Evolutionary conservation across 2,797 vertebrate genomes (phyloP).

Genomic region (Lithobates pipiens): DNA sequence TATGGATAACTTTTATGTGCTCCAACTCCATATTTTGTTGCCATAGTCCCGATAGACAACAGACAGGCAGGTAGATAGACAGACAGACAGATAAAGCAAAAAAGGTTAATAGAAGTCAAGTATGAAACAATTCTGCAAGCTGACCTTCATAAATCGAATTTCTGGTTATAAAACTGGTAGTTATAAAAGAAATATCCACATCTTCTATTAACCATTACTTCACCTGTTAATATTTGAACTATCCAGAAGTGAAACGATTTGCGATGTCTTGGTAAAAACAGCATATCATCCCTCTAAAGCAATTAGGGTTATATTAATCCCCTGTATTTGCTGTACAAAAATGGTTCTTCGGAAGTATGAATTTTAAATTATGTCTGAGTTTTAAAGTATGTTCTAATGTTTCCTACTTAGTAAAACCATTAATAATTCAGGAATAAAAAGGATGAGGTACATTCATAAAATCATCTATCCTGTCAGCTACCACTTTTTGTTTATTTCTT

Average conservation of each 20-base stretch:
- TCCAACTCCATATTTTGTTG: too few species aligned
- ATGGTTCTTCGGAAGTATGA: slow-evolving; percentile 60
- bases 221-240: neutral
- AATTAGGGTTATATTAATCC: slow-evolving; percentile 45
- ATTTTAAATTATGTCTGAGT: slow-evolving; percentile 62
- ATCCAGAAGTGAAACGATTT: neutral
- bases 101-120: slow-evolving; percentile 23
- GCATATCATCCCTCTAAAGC: neutral
- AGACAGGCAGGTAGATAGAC: too few species aligned
- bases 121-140: slow-evolving; percentile 2
- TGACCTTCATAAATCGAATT: slow-evolving; percentile 48
- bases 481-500: slow-evolving; percentile 60
- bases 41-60: too few species aligned
- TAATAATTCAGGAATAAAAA: slow-evolving; percentile 62
- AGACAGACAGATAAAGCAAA: neutral
- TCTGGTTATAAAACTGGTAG: slow-evolving; percentile 40
- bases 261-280: neutral
- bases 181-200: slow-evolving; percentile 25
- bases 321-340: slow-evolving; percentile 46
- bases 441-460: slow-evolving; percentile 61
- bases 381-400: slow-evolving; percentile 63
- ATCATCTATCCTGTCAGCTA: slow-evolving; percentile 54
- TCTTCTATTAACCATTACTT: slow-evolving; percentile 27
- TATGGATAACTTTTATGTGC: too few species aligned
- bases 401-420: slow-evolving; percentile 63